Evolutionary conservation across 2,113 vertebrate genomes (phyloP).

Genomic region (Callocephalon fimbriatum): DNA sequence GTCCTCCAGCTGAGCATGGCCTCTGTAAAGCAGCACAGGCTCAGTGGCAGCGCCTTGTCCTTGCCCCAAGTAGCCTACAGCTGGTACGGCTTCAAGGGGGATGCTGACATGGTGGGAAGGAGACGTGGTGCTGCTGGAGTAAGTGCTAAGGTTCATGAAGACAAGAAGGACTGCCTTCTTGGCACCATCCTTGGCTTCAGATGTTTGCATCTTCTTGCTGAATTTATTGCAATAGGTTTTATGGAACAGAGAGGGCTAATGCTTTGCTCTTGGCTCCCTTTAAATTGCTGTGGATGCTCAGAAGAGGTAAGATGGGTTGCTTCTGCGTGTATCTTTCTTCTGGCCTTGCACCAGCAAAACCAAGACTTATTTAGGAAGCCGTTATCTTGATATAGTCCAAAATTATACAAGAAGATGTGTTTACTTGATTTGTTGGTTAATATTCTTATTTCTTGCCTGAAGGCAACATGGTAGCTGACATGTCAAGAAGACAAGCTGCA

Average conservation of each 20-base stretch:
- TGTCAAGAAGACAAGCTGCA: background rate
- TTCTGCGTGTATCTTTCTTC: background rate
- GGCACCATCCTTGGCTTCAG: background rate
- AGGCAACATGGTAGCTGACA: background rate
- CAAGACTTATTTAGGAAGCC: background rate
- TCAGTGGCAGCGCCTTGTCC: fast-evolving
- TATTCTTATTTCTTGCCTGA: background rate
- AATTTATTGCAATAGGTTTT: background rate
- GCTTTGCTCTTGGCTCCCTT: background rate
- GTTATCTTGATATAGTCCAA: background rate
- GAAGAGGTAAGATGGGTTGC: background rate
- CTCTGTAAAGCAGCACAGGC: fast-evolving
- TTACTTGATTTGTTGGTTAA: background rate
- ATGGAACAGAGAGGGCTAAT: background rate
- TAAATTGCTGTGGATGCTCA: fast-evolving
- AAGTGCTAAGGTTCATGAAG: too few species aligned
- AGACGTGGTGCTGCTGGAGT: background rate
- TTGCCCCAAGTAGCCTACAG: background rate
- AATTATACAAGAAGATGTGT: background rate
- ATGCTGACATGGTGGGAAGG: background rate
- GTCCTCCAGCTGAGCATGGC: background rate
- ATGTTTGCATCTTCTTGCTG: background rate
- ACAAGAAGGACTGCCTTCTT: background rate
- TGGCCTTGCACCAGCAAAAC: background rate
- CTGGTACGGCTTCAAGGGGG: background rate